Evolutionary conservation across 2,797 vertebrate genomes (phyloP), one percentile per base, ranked within the genome.

Genomic region (Gastrophryne carolinensis): DNA sequence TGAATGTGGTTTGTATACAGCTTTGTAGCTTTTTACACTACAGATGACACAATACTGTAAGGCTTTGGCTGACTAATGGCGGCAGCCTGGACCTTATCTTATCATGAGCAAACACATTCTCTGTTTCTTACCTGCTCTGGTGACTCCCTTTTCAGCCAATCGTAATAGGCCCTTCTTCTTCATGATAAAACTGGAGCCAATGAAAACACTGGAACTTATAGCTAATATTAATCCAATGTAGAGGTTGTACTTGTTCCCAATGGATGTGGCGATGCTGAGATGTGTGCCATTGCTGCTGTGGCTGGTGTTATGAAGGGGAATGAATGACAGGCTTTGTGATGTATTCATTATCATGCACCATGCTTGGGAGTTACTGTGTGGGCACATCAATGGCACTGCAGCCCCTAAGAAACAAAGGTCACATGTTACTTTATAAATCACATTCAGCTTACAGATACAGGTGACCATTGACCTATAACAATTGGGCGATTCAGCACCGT

Each of bases 101-200:
- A 50, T 77, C 67, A 77, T 64, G 23, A 79, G 0, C 1, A 75
- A 23, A 64, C 19, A 73, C 4, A 17, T 27, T 29, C 49, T 41
- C 56, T 21, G 49, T 32, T 41, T 4, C 86, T 87, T 84, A 93
- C 91, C 92, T 77, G 90, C 91, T 88, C 90, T 87, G 11, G 78
- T 81, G 27, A 72, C 47, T 35, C 90, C 91, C 79, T 85, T 92
- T 27, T 73, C 79, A 56, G 86, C 86, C 79, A 92, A 75, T 75
- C 86, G 85, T 82, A 93, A 70, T 79, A 92, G 90, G n/a, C 91
- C 91, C 80, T 92, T 92, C 79, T 93, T 93, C 73, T 93, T 92
- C 73, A 93, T 30, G 69, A 92, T 90, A 76, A 93, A 93, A 73
- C 92, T 92, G 73, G 89, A 88, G 44, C 92, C 92, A 72, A 90